A percentile compares a stretch with the other conserved stretches of the same genome.
Evolutionary conservation across 2,113 vertebrate species (phyloP).

Genomic region (Sinocyclocheilus rhinocerous): DNA sequence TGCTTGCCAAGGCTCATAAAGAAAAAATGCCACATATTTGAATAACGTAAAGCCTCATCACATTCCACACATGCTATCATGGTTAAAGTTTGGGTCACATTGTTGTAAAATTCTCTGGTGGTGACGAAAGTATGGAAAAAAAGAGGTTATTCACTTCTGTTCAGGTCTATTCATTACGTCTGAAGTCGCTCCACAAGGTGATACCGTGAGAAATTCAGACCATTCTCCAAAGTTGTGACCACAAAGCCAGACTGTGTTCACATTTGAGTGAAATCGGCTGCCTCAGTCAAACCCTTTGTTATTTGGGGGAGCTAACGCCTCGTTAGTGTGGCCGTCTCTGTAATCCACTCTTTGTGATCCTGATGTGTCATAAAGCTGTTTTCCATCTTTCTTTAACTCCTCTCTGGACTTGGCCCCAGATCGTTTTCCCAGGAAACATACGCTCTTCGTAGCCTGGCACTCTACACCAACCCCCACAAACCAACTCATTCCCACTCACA

Average conservation of each 20-base stretch:
- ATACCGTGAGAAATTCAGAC: constrained; percentile 60
- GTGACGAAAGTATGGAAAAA: background rate
- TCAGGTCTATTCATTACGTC: constrained; percentile 48
- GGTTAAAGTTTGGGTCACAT: background rate
- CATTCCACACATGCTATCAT: constrained; percentile 5
- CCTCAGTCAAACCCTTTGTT: constrained; percentile 46
- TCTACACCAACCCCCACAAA: constrained; percentile 69
- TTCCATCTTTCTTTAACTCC: constrained; percentile 64
- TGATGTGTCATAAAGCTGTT: constrained; percentile 76
- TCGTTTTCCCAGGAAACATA: constrained; percentile 92
- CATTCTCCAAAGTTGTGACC: constrained; percentile 61
- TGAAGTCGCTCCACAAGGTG: constrained; percentile 30
- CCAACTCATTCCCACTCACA: constrained; percentile 54
- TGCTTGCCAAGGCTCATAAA: background rate
- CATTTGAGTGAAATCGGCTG: constrained; percentile 47
- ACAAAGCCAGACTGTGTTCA: constrained; percentile 64
- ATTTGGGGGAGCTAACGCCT: constrained; percentile 60
- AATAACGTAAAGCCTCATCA: background rate
- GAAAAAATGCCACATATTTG: background rate
- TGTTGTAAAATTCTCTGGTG: background rate
- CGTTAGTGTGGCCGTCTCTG: constrained; percentile 64
- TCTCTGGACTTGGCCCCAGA: constrained; percentile 85
- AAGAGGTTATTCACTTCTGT: constrained; percentile 18
- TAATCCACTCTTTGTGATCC: constrained; percentile 73
- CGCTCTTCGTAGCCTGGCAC: constrained; percentile 77